Evolutionary conservation across 2,888 invertebrate genomes (phyloP), one percentile per base, ranked within the genome.

Genomic region (Lottia gigantea): DNA sequence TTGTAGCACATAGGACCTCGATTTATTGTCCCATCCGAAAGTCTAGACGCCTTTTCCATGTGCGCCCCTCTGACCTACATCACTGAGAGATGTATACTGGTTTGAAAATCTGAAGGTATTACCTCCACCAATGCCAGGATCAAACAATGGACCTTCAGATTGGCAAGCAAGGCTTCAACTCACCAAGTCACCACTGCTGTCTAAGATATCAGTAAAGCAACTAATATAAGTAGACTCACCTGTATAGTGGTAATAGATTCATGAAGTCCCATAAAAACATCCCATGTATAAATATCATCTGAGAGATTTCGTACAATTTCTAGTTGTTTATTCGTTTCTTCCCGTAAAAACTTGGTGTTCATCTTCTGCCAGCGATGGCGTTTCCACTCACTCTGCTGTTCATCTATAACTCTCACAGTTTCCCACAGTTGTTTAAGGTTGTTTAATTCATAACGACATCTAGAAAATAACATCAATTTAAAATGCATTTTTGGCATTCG

Each of bases 361-460:
- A 88, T 84, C 74, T 86, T 87, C 81, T 88, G 87, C 88, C 88
- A 88, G 7, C 86, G 78, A 66, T 86, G 86, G 19, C 84, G 72
- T 78, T 88, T 87, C 87, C 88, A 88, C 71, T 88, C 86, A 6
- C 77, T 75, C 73, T 88, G 88, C 77, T 88, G 85, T 46, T 84
- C 83, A 49, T 84, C 83, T 40, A 88, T 85, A 45, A 86, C 80
- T 64, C 86, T 84, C n/a, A 85, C 84, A 7, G 86, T 85, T 70
- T 88, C 86, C 88, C 88, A 88, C 16, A 87, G 82, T 73, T 83
- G 81, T 70, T 87, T 87, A 73, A 88, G 79, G 74, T 86, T 86
- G 74, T 79, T 83, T 70, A 88, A 75, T 64, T 87, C 85, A 70
- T 83, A 82, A 26, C 84, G 80, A 69, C 86, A 87, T 62, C 87